These are phyloP conservation scores for Heliconius congener DNA, from an alignment of 1,140 invertebrate species.

Conservation along the genomic window DNA sequence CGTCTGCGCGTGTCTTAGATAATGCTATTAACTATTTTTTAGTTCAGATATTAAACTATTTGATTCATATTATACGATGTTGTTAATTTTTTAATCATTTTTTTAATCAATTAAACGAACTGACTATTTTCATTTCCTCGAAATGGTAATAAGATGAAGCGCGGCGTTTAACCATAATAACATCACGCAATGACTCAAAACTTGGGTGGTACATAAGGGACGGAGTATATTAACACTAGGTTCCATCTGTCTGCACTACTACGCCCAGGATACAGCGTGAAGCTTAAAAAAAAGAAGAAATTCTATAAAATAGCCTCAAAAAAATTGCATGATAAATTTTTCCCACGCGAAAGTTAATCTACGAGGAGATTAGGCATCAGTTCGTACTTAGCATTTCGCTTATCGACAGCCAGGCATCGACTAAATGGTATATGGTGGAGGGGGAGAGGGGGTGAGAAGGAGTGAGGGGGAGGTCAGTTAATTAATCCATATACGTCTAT, in stretches of 20 bases:
- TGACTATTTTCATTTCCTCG: too few relatives aligned
- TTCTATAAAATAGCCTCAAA: not conserved
- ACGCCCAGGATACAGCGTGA: not conserved
- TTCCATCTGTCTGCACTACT: too few relatives aligned
- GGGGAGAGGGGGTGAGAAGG: not conserved
- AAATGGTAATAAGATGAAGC: too few relatives aligned
- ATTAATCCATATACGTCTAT: slow-evolving; percentile 42
- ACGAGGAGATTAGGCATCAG: not conserved
- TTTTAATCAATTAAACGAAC: too few relatives aligned
- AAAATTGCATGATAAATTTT: not conserved
- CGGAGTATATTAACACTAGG: too few relatives aligned
- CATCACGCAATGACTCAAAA: too few relatives aligned
- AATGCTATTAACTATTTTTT: not conserved
- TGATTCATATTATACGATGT: too few relatives aligned
- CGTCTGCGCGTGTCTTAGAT: not conserved
- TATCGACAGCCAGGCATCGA: not conserved
- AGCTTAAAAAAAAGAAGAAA: not conserved
- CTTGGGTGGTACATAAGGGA: not conserved
- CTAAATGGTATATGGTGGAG: not conserved
- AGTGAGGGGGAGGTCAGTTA: slow-evolving; percentile 23
- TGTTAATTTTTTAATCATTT: too few relatives aligned
- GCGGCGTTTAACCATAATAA: too few relatives aligned
- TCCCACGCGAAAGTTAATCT: not conserved
- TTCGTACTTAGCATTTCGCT: not conserved
- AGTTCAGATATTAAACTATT: too few relatives aligned